phyloP scores from a whole-genome alignment of 2,113 vertebrate genomes.

The Podocnemis expansa region DNA sequence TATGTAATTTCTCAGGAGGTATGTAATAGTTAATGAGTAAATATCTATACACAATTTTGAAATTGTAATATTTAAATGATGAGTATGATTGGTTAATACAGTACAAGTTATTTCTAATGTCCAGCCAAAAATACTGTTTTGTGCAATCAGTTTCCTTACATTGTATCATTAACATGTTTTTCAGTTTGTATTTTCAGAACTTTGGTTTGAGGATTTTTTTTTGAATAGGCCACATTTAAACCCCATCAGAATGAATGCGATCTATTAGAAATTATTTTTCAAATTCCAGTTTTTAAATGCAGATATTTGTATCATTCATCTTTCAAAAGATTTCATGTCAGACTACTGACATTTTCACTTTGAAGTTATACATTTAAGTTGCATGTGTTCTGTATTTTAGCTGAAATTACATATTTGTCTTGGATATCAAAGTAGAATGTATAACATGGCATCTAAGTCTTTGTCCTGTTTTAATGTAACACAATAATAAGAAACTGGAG shows the following conservation, averaged over 20 bases:
- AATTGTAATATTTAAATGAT: neutral
- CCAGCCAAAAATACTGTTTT: neutral
- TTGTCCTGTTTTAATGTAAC: slow-evolving; percentile 1
- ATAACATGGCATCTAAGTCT: neutral
- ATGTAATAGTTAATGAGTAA: neutral
- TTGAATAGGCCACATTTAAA: neutral
- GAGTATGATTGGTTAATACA: neutral
- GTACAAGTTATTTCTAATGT: neutral
- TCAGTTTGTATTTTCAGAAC: neutral
- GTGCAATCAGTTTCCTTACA: neutral
- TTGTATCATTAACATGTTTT: neutral
- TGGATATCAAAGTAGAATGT: neutral
- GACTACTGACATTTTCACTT: slow-evolving; percentile 11
- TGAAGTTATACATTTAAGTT: neutral
- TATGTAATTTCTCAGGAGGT: neutral
- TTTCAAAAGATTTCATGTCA: neutral
- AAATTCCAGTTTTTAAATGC: neutral
- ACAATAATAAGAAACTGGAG: neutral
- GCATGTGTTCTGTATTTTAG: neutral
- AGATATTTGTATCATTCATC: neutral
- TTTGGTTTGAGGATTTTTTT: neutral
- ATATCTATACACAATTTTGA: neutral
- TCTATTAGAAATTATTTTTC: neutral
- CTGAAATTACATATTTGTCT: neutral
- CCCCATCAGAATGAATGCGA: neutral